Percentiles rank a stretch among this genome's conserved stretches.
Evolutionary conservation across 2,888 invertebrate species (phyloP).

Genomic region (Philonicus albiceps): DNA sequence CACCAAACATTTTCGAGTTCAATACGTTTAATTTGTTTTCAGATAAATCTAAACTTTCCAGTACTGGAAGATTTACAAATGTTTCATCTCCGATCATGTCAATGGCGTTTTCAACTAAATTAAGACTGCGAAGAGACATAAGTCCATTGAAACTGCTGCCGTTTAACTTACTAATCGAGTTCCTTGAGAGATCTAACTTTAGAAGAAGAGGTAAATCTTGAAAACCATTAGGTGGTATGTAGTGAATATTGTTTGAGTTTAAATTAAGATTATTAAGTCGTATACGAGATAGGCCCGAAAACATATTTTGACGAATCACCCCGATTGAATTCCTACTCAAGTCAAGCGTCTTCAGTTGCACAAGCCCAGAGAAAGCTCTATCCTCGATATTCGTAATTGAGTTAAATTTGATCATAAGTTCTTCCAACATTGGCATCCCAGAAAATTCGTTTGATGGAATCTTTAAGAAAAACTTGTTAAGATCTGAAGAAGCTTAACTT

Average conservation of each 20-base stretch:
- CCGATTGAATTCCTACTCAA: conserved; percentile 55
- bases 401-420: conserved; percentile 53
- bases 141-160: conserved; percentile 53
- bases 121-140: conserved; percentile 54
- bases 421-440: conserved; percentile 50
- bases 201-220: conserved; percentile 52
- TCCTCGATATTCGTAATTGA: conserved; percentile 52
- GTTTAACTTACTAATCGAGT: conserved; percentile 54
- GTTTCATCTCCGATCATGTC: conserved; percentile 52
- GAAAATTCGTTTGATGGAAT: not conserved
- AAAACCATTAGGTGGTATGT: conserved; percentile 52
- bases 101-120: conserved; percentile 56
- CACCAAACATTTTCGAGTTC: conserved; percentile 53
- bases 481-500: not conserved
- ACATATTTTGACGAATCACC: conserved; percentile 53
- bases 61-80: conserved; percentile 53
- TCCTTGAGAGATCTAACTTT: conserved; percentile 55
- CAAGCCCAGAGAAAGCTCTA: conserved; percentile 54
- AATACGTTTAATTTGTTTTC: conserved; percentile 55
- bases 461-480: not conserved
- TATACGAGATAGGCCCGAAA: conserved; percentile 52
- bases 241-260: conserved; percentile 55
- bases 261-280: conserved; percentile 53
- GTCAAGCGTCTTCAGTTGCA: conserved; percentile 54
- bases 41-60: conserved; percentile 57